A percentile compares a stretch with the other conserved stretches of the same genome.
phyloP scores from a whole-genome alignment of 2,113 vertebrate genomes.

The Pandion haliaetus region DNA sequence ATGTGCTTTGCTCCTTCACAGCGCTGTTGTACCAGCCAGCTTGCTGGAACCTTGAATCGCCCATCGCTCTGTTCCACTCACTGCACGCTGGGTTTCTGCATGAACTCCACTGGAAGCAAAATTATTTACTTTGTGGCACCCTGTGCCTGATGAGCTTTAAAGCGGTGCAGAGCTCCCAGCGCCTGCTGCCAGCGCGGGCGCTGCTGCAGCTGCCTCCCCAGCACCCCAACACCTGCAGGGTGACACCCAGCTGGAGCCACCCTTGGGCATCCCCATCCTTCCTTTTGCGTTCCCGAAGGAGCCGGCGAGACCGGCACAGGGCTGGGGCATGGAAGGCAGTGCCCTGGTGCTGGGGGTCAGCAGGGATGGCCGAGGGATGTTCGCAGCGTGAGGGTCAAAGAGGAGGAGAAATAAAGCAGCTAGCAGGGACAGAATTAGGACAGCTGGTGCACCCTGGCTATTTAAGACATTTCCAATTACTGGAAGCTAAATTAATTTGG shows the following conservation, averaged over 20 bases:
- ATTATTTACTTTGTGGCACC: background rate
- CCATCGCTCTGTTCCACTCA: background rate
- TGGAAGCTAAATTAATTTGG: background rate
- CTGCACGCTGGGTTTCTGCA: background rate
- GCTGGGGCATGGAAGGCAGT: background rate
- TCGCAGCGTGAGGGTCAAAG: background rate
- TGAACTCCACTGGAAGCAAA: background rate
- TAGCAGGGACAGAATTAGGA: background rate
- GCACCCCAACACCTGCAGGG: background rate
- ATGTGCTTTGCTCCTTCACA: accelerated
- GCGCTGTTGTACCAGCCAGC: background rate
- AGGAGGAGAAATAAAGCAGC: background rate
- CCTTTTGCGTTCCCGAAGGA: background rate
- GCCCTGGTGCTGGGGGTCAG: background rate
- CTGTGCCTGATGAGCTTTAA: background rate
- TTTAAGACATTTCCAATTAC: background rate
- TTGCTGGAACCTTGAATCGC: background rate
- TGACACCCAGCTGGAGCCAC: background rate
- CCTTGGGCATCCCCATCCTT: accelerated
- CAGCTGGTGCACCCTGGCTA: background rate
- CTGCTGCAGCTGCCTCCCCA: background rate
- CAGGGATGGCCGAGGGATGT: background rate
- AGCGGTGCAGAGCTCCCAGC: background rate
- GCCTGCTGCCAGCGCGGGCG: background rate
- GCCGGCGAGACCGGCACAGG: background rate